Evolutionary conservation across 2,113 vertebrate species (phyloP).

Genomic region (Calypte anna): DNA sequence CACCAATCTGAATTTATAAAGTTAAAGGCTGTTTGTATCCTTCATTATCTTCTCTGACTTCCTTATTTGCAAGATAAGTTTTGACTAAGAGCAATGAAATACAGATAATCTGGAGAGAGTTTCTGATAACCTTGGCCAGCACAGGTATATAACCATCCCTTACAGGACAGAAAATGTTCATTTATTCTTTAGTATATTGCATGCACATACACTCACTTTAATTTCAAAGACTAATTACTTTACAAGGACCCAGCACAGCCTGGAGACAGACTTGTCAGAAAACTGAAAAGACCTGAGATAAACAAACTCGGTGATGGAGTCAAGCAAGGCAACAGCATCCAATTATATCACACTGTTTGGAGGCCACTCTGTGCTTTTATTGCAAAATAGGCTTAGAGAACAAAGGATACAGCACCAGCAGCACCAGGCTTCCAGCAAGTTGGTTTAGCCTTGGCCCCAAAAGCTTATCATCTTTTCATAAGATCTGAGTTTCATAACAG

Average conservation of each 20-base stretch:
- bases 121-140: not conserved
- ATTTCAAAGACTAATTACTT: not conserved
- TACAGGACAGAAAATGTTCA: not conserved
- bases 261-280: not conserved
- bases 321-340: not conserved
- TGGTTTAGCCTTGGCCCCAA: not conserved
- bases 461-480: not conserved
- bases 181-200: not conserved
- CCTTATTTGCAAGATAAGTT: not conserved
- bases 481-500: not conserved
- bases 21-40: not conserved
- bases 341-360: not conserved
- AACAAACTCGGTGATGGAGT: not conserved
- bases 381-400: conserved; percentile 19
- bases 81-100: not conserved
- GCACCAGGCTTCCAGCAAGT: not conserved
- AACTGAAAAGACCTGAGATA: not conserved
- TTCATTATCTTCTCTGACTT: not conserved
- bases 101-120: not conserved
- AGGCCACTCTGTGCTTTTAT: not conserved
- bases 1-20: not conserved
- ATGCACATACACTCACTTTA: not conserved
- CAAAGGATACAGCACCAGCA: not conserved
- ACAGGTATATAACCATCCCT: not conserved
- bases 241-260: not conserved